A percentile compares a stretch with the other conserved stretches of the same genome.
phyloP scores from a whole-genome alignment of 2,888 invertebrate species.

The Hesperia comma region DNA sequence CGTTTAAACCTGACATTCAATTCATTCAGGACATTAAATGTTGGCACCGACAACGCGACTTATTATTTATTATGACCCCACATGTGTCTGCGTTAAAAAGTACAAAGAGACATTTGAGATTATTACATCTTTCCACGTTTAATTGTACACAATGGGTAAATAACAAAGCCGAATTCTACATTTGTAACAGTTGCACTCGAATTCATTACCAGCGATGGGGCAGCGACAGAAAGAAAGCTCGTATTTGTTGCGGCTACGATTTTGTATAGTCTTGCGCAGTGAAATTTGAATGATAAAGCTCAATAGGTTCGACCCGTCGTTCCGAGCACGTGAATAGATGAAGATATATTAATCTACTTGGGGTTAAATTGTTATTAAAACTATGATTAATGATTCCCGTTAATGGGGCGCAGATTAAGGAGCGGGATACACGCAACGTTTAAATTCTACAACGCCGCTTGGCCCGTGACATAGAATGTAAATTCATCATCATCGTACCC shows the following conservation, averaged over 20 bases:
- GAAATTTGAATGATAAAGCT: constrained; percentile 80
- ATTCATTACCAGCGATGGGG: constrained; percentile 54
- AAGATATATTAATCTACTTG: constrained; percentile 83
- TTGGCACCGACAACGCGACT: constrained; percentile 56
- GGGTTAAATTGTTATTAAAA: constrained; percentile 84
- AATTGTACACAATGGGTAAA: constrained; percentile 81
- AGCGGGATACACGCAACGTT: constrained; percentile 74
- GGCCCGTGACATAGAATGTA: constrained; percentile 68
- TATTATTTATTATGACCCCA: constrained; percentile 79
- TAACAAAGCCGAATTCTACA: constrained; percentile 72
- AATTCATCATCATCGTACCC: constrained; percentile 78
- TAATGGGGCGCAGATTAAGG: constrained; percentile 81
- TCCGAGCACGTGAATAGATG: constrained; percentile 69
- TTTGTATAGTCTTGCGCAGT: constrained; percentile 60
- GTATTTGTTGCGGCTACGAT: constrained; percentile 71
- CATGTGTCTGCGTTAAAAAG: constrained; percentile 75
- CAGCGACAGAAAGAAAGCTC: constrained; percentile 55
- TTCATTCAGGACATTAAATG: constrained; percentile 71
- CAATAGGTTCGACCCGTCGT: constrained; percentile 59
- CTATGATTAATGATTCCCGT: constrained; percentile 80
- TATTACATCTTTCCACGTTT: constrained; percentile 81
- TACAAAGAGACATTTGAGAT: constrained; percentile 79
- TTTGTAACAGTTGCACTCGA: constrained; percentile 77
- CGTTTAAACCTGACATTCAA: constrained; percentile 77
- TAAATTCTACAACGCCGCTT: constrained; percentile 67